phyloP scores from a whole-genome alignment of 2,113 vertebrate species.

The Thunnus thynnus region DNA sequence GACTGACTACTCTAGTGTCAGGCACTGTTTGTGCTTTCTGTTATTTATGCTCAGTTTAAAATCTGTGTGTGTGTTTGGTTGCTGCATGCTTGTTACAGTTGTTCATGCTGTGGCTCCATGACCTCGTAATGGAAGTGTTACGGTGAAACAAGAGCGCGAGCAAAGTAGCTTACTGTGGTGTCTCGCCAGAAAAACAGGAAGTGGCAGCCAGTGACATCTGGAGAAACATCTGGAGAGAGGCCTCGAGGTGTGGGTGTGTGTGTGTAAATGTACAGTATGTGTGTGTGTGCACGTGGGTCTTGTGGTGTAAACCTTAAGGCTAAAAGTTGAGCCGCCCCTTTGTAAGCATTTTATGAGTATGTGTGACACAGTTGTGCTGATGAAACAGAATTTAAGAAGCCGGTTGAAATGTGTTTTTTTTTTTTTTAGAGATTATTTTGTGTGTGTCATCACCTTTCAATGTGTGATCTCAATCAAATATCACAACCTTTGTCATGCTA shows the following conservation, averaged over 20 bases:
- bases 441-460: background rate
- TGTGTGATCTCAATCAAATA: background rate
- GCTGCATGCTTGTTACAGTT: background rate
- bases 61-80: background rate
- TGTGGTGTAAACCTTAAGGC: slow-evolving; percentile 30
- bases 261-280: background rate
- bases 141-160: slow-evolving; percentile 20
- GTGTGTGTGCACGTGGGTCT: slow-evolving; percentile 20
- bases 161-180: slow-evolving; percentile 36
- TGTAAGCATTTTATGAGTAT: slow-evolving; percentile 30
- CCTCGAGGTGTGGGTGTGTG: slow-evolving; percentile 48
- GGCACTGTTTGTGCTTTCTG: background rate
- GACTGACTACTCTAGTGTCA: background rate
- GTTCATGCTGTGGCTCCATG: background rate
- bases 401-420: background rate
- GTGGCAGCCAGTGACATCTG: slow-evolving; percentile 74
- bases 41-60: background rate
- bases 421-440: too few relatives aligned
- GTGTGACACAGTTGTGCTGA: slow-evolving; percentile 31
- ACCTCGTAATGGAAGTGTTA: slow-evolving; percentile 30
- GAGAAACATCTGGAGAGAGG: slow-evolving; percentile 77
- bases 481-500: background rate
- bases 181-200: slow-evolving; percentile 71
- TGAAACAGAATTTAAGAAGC: slow-evolving; percentile 13
- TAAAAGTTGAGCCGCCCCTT: slow-evolving; percentile 11